phyloP scores from a whole-genome alignment of 2,113 vertebrate species.

The rabbit (Oryctolagus cuniculus) region DNA sequence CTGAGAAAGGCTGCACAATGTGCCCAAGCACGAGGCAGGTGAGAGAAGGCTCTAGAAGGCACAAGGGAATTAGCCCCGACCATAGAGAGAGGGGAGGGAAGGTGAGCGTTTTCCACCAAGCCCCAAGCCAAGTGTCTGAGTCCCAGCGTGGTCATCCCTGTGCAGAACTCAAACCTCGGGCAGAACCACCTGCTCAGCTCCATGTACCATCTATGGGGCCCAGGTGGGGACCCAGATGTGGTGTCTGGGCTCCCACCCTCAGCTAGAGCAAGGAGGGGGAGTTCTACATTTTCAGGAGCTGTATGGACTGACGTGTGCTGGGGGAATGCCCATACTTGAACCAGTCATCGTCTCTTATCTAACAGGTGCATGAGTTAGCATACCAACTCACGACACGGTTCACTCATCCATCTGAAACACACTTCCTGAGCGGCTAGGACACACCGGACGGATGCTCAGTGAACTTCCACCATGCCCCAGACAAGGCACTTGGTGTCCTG shows the following conservation, averaged over 20 bases:
- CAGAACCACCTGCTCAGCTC: conserved; percentile 45
- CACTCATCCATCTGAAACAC: conserved; percentile 44
- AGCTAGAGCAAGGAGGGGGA: background rate
- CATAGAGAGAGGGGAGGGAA: background rate
- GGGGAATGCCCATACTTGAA: background rate
- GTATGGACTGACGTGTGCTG: conserved; percentile 39
- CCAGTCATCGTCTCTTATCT: conserved; percentile 61
- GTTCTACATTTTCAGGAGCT: conserved; percentile 66
- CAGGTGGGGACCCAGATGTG: background rate
- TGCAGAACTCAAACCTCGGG: background rate
- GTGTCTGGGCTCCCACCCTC: conserved; percentile 25
- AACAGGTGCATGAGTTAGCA: background rate
- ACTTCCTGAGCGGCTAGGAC: background rate
- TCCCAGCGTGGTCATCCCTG: background rate
- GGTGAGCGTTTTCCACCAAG: background rate
- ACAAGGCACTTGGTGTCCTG: background rate
- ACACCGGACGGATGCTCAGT: background rate
- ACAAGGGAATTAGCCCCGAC: background rate
- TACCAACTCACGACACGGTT: background rate
- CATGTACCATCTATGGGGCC: background rate
- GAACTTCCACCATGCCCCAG: background rate
- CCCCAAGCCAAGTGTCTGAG: background rate
- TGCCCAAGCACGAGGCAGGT: background rate
- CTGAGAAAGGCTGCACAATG: background rate
- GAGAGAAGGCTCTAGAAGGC: background rate